A percentile compares a stretch with the other conserved stretches of the same genome.
Conservation (phyloP, 1,140 invertebrate species). For the Halesus radiatus region DNA sequence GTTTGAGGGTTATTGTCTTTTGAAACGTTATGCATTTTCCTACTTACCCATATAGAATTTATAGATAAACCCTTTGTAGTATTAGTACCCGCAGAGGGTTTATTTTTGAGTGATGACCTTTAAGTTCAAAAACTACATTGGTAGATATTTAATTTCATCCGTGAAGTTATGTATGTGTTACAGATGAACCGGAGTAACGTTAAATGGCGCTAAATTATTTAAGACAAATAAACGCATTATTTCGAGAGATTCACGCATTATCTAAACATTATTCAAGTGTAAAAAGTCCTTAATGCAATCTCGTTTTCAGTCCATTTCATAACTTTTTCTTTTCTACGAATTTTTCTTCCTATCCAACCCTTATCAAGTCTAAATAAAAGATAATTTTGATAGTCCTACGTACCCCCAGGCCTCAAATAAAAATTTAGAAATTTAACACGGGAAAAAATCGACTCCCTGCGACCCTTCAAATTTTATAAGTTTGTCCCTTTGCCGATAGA, state of each 20-base stretch:
- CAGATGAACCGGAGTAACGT: no score
- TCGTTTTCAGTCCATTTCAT: not conserved
- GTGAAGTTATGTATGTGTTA: no score
- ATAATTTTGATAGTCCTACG: constrained; percentile 1
- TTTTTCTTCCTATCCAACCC: not conserved
- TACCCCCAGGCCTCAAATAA: not conserved
- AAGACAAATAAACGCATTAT: not conserved
- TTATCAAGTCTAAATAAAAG: constrained; percentile 15
- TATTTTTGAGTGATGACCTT: no score
- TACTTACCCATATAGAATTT: no score
- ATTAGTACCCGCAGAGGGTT: no score
- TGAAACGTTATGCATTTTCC: no score
- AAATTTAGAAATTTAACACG: not conserved
- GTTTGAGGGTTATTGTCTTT: no score
- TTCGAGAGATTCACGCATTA: not conserved
- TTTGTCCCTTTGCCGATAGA: constrained; percentile 9
- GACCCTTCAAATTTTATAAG: constrained; percentile 27
- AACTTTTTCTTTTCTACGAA: not conserved
- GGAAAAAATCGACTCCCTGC: constrained; percentile 2
- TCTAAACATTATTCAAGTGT: not conserved
- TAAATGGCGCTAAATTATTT: not conserved
- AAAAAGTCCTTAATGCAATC: no score
- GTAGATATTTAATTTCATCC: no score
- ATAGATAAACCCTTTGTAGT: no score
- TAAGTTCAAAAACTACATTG: no score